Conservation (phyloP, 2,113 vertebrate genomes). For the Podarcis muralis region DNA sequence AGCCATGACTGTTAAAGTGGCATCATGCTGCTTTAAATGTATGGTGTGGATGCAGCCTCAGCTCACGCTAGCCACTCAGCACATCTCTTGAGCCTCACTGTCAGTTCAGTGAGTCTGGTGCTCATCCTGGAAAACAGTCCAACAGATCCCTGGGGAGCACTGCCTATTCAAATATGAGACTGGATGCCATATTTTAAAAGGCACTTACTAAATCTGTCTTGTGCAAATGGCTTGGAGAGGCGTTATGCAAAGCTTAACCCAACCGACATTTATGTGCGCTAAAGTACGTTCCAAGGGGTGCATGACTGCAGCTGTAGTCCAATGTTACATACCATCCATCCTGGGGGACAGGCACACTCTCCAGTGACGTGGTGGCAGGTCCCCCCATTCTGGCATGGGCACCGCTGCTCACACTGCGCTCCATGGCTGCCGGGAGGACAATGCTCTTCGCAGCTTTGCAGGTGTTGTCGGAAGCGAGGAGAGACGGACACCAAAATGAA, state of each 20-base stretch:
- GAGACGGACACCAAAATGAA: slow-evolving; percentile 4
- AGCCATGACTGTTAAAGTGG: too few species aligned
- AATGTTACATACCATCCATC: slow-evolving; percentile 88
- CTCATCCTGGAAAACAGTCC: not conserved
- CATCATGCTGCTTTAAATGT: too few species aligned
- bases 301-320: not conserved
- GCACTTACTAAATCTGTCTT: too few species aligned
- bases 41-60: not conserved
- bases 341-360: slow-evolving; percentile 92
- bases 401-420: slow-evolving; percentile 93
- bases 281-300: not conserved
- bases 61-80: not conserved
- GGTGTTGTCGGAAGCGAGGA: slow-evolving; percentile 16
- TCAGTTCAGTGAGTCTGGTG: not conserved
- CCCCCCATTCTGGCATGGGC: slow-evolving; percentile 96
- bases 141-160: not conserved
- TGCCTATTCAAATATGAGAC: too few species aligned
- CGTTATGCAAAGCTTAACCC: not conserved
- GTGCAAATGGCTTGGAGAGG: not conserved
- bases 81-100: not conserved
- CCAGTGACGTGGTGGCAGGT: slow-evolving; percentile 96
- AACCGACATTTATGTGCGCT: not conserved
- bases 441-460: slow-evolving; percentile 88
- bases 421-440: slow-evolving; percentile 95
- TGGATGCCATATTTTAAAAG: too few species aligned